Evolutionary conservation across 2,113 vertebrate genomes (phyloP).

Genomic region (Rhabdornis inornatus): DNA sequence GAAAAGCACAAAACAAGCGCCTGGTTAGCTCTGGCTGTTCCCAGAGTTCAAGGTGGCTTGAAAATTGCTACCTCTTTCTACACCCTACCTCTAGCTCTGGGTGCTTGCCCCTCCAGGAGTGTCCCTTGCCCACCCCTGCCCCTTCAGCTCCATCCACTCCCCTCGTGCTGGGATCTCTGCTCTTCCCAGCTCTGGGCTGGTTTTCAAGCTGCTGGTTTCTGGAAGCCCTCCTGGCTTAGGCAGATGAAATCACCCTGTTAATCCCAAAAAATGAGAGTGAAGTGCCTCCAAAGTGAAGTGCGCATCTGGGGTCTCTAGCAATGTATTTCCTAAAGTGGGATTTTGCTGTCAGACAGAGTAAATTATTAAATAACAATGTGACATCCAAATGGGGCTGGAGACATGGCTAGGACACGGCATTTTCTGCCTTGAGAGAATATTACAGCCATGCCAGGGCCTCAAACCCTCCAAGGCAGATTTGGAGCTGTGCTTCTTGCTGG

Average conservation of each 20-base stretch:
- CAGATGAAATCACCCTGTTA: conserved; percentile 2
- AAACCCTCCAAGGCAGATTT: not conserved
- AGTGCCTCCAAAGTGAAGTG: not conserved
- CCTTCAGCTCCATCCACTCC: not conserved
- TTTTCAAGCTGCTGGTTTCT: conserved; percentile 11
- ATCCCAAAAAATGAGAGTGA: conserved; percentile 12
- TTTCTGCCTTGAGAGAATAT: not conserved
- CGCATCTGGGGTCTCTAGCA: not conserved
- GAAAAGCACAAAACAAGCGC: not conserved
- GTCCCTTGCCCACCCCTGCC: not conserved
- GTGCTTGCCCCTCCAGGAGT: not conserved
- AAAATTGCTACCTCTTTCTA: not conserved
- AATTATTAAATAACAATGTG: not conserved
- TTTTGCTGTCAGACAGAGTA: not conserved
- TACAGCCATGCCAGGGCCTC: not conserved
- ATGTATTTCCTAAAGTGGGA: not conserved
- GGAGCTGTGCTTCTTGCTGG: not conserved
- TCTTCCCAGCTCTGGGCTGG: not conserved
- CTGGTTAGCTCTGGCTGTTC: not conserved
- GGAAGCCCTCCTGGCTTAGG: not conserved
- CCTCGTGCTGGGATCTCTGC: not conserved
- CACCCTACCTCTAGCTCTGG: fast-evolving
- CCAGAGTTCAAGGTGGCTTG: not conserved
- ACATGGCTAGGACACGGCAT: fast-evolving
- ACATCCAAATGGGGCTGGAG: not conserved